A percentile compares a stretch with the other conserved stretches of the same genome.
Conservation (phyloP, 2,113 vertebrate species). For the Casuarius casuarius region DNA sequence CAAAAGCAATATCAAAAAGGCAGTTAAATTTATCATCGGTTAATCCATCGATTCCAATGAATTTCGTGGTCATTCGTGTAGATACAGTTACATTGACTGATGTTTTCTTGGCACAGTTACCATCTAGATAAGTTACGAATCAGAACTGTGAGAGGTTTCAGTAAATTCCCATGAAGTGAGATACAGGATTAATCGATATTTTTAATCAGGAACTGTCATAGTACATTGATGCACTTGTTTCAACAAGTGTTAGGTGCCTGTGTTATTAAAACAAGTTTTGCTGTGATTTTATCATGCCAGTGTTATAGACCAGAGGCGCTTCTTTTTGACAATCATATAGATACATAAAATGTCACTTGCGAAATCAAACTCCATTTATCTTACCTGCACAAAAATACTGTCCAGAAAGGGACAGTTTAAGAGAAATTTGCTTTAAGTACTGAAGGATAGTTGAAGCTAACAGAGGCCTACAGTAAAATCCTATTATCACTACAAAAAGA, state of each 20-base stretch:
- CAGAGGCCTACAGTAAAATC: not conserved
- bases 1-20: not conserved
- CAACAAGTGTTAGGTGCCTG: not conserved
- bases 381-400: not conserved
- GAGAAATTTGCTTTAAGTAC: not conserved
- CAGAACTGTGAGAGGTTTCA: not conserved
- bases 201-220: constrained; percentile 41
- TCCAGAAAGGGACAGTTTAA: not conserved
- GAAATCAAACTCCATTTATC: not conserved
- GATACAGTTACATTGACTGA: not conserved
- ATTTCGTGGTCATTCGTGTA: not conserved
- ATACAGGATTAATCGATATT: constrained; percentile 21
- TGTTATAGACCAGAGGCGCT: not conserved
- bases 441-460: not conserved
- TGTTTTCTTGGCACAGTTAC: not conserved
- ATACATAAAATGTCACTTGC: not conserved
- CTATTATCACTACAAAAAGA: not conserved
- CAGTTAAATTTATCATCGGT: not conserved
- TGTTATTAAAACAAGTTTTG: not conserved
- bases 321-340: not conserved
- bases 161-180: not conserved
- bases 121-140: not conserved
- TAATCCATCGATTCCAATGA: not conserved
- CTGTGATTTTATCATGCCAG: not conserved
- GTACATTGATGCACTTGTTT: not conserved